Evolutionary conservation across 2,797 vertebrate genomes (phyloP), one percentile per base, ranked within the genome.

Genomic region (Epinephelus coioides): DNA sequence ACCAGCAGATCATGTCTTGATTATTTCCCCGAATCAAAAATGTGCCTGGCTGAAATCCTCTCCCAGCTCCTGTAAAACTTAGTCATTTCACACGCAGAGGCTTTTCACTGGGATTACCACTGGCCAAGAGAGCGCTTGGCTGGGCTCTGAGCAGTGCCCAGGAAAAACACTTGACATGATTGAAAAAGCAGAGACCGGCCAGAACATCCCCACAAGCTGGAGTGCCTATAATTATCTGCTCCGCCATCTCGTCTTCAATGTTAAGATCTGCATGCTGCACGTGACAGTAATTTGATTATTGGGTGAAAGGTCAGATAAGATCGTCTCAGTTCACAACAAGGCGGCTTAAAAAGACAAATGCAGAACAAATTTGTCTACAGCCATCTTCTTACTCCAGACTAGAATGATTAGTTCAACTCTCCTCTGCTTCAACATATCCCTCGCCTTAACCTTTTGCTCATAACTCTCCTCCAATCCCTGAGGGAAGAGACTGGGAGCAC

Each of bases 101-200:
- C 60, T 87, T 91, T 92, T 94, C 89, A 93, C 81, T 89, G 81
- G 88, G 88, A 86, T 85, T 76, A 86, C 51, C 71, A 40, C 47
- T 78, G 92, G 89, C 90, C 72, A 79, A 75, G 69, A 73, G 71
- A 75, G 75, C 14, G 72, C 80, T 81, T 67, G 80, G 84, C 88
- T 73, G 78, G 75, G 65, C 75, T 76, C 84, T 23, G 66, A 83
- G 76, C 63, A 11, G 61, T 91, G 88, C 91, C 92, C 86, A 87
- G 92, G 89, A 94, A 95, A 94, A 94, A 91, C 90, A 94, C 88
- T 94, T 91, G 90, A 90, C 85, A 56, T 94, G 92, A 95, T 94
- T 94, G 89, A 85, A 84, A 93, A 93, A 94, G 85, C 94, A 95
- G 91, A 92, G 43, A 71, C 44, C 21, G 1, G 56, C 73, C 80